phyloP scores from a whole-genome alignment of 2,113 vertebrate genomes.

The Meriones unguiculatus region DNA sequence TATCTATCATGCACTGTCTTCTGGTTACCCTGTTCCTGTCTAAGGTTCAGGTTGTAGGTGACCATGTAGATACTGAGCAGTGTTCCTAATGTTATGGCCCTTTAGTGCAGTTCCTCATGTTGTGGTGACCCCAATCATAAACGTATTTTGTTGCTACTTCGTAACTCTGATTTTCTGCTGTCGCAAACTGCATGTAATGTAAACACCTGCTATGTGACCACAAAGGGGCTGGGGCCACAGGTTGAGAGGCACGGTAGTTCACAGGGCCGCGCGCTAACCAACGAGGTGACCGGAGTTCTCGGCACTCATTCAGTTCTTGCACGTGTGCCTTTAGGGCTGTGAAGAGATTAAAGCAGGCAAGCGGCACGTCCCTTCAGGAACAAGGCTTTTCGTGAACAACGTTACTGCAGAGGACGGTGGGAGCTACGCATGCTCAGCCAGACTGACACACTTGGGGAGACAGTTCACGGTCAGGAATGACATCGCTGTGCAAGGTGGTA shows the following conservation, averaged over 20 bases:
- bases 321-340: constrained; percentile 61
- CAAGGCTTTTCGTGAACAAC: constrained; percentile 46
- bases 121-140: not conserved
- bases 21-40: not conserved
- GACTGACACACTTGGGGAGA: constrained; percentile 1
- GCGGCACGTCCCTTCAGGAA: not conserved
- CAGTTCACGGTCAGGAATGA: not conserved
- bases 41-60: not conserved
- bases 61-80: not conserved
- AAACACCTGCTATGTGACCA: not conserved
- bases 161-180: not conserved
- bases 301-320: not conserved
- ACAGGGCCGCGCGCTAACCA: not conserved
- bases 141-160: not conserved
- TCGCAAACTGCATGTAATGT: not conserved
- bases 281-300: not conserved
- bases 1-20: not conserved
- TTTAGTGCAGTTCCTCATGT: not conserved
- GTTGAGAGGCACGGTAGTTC: not conserved
- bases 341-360: constrained; percentile 45
- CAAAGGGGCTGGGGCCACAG: not conserved
- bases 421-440: constrained; percentile 14
- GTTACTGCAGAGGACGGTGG: constrained; percentile 45
- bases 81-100: not conserved
- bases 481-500: constrained; percentile 68